A percentile compares a stretch with the other conserved stretches of the same genome.
phyloP scores from a whole-genome alignment of 2,797 vertebrate genomes.

The Manis crassicaudata region DNA sequence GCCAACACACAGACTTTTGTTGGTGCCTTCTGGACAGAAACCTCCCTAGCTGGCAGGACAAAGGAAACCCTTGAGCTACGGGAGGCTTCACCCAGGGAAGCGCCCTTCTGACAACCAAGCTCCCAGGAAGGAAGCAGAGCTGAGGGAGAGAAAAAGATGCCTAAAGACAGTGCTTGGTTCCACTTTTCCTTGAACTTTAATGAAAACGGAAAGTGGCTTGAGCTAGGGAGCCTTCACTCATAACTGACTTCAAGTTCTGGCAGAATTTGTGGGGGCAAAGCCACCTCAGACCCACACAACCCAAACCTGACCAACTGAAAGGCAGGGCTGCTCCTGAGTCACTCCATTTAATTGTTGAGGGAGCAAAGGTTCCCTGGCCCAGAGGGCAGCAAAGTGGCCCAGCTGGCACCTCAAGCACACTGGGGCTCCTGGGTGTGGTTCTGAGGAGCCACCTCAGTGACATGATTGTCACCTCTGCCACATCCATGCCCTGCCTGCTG shows the following conservation, averaged over 20 bases:
- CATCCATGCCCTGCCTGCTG: background rate
- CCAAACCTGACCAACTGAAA: slow-evolving; percentile 1
- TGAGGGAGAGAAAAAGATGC: background rate
- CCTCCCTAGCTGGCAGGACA: background rate
- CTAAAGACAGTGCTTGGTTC: background rate
- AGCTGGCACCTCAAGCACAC: background rate
- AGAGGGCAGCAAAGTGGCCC: background rate
- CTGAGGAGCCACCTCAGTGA: background rate
- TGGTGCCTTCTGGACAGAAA: background rate
- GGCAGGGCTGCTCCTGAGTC: background rate
- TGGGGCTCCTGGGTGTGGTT: background rate
- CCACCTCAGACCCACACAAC: background rate
- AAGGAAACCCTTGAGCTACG: background rate
- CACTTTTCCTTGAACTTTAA: background rate
- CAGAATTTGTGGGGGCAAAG: background rate
- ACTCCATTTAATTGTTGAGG: background rate
- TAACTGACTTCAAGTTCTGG: background rate
- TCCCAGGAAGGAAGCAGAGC: background rate
- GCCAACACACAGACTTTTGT: background rate
- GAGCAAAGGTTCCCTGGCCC: background rate
- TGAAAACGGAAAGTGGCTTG: background rate
- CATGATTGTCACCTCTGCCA: background rate
- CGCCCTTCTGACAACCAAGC: background rate
- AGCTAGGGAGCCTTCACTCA: background rate
- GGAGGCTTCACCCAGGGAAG: background rate